Evolutionary conservation across 2,113 vertebrate genomes (phyloP).

Genomic region (Planiliza haematocheilus): DNA sequence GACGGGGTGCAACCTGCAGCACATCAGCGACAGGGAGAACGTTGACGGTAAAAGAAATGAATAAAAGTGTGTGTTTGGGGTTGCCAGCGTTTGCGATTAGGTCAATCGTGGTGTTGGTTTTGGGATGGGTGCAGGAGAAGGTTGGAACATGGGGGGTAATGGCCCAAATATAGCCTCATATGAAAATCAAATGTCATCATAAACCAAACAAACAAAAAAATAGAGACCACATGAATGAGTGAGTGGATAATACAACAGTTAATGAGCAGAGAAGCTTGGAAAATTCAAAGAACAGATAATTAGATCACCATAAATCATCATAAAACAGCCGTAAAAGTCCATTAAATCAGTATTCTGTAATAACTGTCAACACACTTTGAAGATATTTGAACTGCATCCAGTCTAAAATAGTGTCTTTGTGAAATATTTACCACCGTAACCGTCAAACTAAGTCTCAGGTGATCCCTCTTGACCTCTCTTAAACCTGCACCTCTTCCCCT

Average conservation of each 20-base stretch:
- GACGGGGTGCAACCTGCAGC: constrained; percentile 71
- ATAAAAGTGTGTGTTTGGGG: neutral
- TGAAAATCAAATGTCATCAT: too few species aligned
- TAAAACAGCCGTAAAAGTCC: neutral
- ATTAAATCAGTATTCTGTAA: neutral
- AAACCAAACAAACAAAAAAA: too few species aligned
- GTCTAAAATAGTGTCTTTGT: too few species aligned
- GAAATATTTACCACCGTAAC: too few species aligned
- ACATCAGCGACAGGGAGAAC: constrained; percentile 80
- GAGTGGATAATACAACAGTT: neutral
- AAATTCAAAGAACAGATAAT: neutral
- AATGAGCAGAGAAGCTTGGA: neutral
- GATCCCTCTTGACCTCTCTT: too few species aligned
- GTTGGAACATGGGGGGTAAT: too few species aligned
- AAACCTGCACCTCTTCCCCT: too few species aligned
- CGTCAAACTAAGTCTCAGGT: neutral
- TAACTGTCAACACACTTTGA: neutral
- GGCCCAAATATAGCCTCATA: too few species aligned
- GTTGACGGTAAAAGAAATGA: constrained; percentile 61
- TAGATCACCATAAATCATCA: too few species aligned
- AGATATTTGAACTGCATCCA: neutral
- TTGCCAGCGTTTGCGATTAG: neutral
- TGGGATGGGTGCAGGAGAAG: too few species aligned
- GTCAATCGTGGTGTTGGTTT: neutral
- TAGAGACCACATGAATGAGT: neutral